Conservation (phyloP, 1,140 invertebrate species). For the Halictus rubicundus region DNA sequence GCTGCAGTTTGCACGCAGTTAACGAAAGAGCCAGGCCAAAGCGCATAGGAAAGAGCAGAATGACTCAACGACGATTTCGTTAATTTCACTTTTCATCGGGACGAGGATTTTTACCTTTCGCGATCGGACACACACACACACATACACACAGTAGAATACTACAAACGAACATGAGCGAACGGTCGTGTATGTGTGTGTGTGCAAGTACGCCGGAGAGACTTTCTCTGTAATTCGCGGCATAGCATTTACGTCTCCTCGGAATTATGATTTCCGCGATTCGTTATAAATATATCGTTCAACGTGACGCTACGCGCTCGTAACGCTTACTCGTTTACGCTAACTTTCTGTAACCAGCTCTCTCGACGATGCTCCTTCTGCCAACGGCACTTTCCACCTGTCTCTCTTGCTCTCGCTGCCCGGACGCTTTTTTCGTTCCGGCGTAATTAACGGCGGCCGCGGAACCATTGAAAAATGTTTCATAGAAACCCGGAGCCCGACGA, state of each 20-base stretch:
- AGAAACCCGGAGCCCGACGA: background rate
- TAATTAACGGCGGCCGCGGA: slow-evolving; percentile 13
- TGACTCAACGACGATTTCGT: slow-evolving; percentile 18
- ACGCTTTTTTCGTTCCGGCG: background rate
- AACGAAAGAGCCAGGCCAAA: background rate
- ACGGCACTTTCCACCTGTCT: slow-evolving; percentile 14
- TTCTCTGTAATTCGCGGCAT: slow-evolving; percentile 54
- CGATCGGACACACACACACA: background rate
- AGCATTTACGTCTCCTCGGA: slow-evolving; percentile 37
- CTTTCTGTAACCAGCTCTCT: slow-evolving; percentile 22
- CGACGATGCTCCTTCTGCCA: slow-evolving; percentile 25
- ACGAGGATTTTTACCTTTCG: slow-evolving; percentile 21
- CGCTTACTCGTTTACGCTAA: slow-evolving; percentile 33
- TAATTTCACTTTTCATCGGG: slow-evolving; percentile 44
- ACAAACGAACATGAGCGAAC: background rate
- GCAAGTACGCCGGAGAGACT: slow-evolving; percentile 29
- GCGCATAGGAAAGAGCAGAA: background rate
- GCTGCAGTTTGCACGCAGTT: background rate
- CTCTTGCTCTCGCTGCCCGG: background rate
- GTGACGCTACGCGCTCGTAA: slow-evolving; percentile 41
- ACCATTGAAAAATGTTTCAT: slow-evolving; percentile 26
- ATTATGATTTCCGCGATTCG: slow-evolving; percentile 61
- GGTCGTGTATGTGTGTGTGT: background rate
- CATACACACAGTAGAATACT: background rate
- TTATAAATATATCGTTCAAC: slow-evolving; percentile 46